These are phyloP conservation scores for Pristiophorus japonicus DNA, from an alignment of 2,113 vertebrate genomes.

Conservation along the genomic window DNA sequence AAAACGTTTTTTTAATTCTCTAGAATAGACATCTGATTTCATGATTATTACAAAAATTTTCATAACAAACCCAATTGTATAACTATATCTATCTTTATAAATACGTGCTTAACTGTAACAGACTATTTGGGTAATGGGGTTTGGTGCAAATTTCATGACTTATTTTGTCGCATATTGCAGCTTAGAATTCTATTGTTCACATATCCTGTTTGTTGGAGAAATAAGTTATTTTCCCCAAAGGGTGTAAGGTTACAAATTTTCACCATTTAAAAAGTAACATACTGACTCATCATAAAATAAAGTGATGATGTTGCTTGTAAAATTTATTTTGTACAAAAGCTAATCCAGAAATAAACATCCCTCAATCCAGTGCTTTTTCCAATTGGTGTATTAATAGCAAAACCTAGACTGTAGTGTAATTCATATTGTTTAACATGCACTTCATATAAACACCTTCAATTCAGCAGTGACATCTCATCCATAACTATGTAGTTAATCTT, in stretches of 20 bases:
- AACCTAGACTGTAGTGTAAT: constrained; percentile 9
- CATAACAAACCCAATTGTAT: not conserved
- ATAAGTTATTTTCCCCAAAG: not conserved
- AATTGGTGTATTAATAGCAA: constrained; percentile 29
- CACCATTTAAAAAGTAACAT: not conserved
- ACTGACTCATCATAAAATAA: not conserved
- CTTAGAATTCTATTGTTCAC: not conserved
- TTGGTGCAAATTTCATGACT: not conserved
- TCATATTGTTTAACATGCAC: constrained; percentile 36
- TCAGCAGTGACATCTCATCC: constrained; percentile 36
- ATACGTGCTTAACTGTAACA: not conserved
- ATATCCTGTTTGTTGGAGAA: not conserved
- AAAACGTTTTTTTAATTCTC: not conserved
- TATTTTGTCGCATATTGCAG: not conserved
- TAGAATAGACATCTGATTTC: not conserved
- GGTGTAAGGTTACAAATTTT: not conserved
- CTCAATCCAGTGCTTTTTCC: not conserved
- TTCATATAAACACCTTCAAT: constrained; percentile 34
- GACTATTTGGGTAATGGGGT: not conserved
- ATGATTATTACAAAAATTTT: not conserved
- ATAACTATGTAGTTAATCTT: constrained; percentile 33
- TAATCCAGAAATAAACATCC: not conserved
- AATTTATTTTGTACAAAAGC: constrained; percentile 7
- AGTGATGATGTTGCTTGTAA: not conserved
- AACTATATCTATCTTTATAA: not conserved